Evolutionary conservation across 1,140 invertebrate genomes (phyloP).

Genomic region (Magallana gigas): DNA sequence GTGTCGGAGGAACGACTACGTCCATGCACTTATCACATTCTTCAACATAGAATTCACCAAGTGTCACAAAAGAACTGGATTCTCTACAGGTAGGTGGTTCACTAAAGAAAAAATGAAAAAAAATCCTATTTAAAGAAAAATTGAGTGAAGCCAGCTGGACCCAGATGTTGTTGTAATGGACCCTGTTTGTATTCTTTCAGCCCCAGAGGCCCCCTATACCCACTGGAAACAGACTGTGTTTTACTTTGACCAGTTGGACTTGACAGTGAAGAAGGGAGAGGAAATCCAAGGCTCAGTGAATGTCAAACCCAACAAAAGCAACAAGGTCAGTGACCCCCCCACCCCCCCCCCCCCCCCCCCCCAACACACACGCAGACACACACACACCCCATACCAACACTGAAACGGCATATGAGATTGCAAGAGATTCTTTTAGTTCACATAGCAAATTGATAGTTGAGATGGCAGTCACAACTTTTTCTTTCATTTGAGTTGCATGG

Average conservation of each 20-base stretch:
- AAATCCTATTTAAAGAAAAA: too few relatives aligned
- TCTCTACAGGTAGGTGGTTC: slow-evolving; percentile 88
- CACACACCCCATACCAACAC: too few relatives aligned
- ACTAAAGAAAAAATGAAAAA: too few relatives aligned
- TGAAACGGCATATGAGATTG: too few relatives aligned
- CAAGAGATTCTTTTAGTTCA: too few relatives aligned
- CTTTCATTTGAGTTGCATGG: too few relatives aligned
- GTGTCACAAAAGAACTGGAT: slow-evolving; percentile 98
- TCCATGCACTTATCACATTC: slow-evolving; percentile 98
- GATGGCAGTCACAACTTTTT: too few relatives aligned
- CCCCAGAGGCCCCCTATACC: slow-evolving; percentile 97
- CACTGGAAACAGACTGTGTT: slow-evolving; percentile 99
- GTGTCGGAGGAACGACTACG: slow-evolving; percentile 95
- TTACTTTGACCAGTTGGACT: slow-evolving; percentile 97
- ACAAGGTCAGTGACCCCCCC: slow-evolving; percentile 83
- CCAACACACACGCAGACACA: too few relatives aligned
- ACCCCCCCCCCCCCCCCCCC: too few relatives aligned
- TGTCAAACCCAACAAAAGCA: slow-evolving; percentile 96
- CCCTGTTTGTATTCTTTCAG: slow-evolving; percentile 73
- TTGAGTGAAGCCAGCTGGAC: too few relatives aligned
- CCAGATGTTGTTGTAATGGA: too few relatives aligned
- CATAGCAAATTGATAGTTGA: too few relatives aligned
- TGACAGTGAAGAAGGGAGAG: slow-evolving; percentile 96
- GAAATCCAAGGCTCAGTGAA: slow-evolving; percentile 94
- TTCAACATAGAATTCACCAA: slow-evolving; percentile 99